Evolutionary conservation across 2,797 vertebrate species (phyloP).

Genomic region (Enteromius trimaculatus): DNA sequence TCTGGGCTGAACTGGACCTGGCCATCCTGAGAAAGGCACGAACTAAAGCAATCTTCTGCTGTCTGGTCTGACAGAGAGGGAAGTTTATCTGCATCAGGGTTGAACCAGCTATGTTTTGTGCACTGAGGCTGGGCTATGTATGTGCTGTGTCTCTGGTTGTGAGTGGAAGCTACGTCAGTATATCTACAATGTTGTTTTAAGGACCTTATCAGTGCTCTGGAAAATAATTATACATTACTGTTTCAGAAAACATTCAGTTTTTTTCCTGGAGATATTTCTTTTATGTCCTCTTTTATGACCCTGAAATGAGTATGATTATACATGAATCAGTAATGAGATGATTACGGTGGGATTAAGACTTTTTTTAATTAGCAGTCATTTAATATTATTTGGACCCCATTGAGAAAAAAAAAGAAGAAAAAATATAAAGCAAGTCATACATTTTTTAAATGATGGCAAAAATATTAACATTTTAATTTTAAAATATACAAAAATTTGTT

Average conservation of each 20-base stretch:
- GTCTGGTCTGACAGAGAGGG: not conserved
- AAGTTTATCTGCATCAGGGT: not conserved
- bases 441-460: not conserved
- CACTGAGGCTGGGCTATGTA: constrained; percentile 6
- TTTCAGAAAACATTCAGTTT: constrained; percentile 2
- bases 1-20: constrained; percentile 43
- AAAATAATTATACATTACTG: not conserved
- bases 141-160: constrained; percentile 1
- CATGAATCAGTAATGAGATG: not conserved
- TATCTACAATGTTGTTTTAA: constrained; percentile 23
- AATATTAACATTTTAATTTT: not conserved
- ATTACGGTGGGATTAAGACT: not conserved
- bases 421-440: not conserved
- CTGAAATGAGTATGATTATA: not conserved
- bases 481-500: not conserved
- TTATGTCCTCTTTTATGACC: not conserved
- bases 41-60: not conserved
- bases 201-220: constrained; percentile 22
- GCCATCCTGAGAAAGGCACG: constrained; percentile 42
- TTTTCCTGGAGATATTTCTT: constrained; percentile 8
- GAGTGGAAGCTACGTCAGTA: constrained; percentile 26
- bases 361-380: too few species aligned
- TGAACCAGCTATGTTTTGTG: constrained; percentile 11
- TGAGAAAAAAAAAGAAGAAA: not conserved
- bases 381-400: not conserved